These are phyloP conservation scores for Pachycephala philippinensis DNA, from an alignment of 2,113 vertebrate genomes.

Conservation along the genomic window DNA sequence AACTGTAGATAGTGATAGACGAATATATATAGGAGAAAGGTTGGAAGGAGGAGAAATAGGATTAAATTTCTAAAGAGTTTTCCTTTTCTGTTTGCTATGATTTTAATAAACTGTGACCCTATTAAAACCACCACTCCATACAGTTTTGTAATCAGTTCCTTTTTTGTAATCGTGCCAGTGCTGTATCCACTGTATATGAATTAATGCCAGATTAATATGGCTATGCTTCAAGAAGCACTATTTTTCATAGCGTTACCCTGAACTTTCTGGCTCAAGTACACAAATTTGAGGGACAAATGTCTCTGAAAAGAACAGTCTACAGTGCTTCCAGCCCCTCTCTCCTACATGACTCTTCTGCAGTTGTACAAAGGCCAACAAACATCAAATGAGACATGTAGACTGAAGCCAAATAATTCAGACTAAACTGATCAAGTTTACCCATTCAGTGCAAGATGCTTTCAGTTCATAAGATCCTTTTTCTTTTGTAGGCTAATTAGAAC, in stretches of 20 bases:
- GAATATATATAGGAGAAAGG: neutral
- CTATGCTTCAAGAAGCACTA: slow-evolving; percentile 58
- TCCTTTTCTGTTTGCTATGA: neutral
- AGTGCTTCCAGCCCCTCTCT: slow-evolving; percentile 24
- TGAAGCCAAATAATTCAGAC: slow-evolving; percentile 59
- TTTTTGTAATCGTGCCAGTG: slow-evolving; percentile 39
- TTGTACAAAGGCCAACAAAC: slow-evolving; percentile 48
- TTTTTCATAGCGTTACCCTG: slow-evolving; percentile 58
- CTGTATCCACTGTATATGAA: slow-evolving; percentile 31
- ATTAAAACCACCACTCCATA: slow-evolving; percentile 17
- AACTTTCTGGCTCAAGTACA: slow-evolving; percentile 42
- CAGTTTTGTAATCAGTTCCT: slow-evolving; percentile 26
- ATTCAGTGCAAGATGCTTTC: slow-evolving; percentile 65
- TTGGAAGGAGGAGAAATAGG: neutral
- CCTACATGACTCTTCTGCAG: slow-evolving; percentile 45
- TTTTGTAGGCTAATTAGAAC: slow-evolving; percentile 71
- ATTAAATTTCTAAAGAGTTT: neutral
- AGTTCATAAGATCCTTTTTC: slow-evolving; percentile 52
- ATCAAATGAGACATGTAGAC: slow-evolving; percentile 47
- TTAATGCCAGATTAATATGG: slow-evolving; percentile 12
- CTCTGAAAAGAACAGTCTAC: slow-evolving; percentile 33
- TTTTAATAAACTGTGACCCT: slow-evolving; percentile 30
- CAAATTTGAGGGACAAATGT: slow-evolving; percentile 57
- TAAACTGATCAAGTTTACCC: slow-evolving; percentile 57
- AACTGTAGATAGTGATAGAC: neutral